Base-by-base conservation (phyloP, 2,797 vertebrate genomes). In the Urophycis tenuis region DNA sequence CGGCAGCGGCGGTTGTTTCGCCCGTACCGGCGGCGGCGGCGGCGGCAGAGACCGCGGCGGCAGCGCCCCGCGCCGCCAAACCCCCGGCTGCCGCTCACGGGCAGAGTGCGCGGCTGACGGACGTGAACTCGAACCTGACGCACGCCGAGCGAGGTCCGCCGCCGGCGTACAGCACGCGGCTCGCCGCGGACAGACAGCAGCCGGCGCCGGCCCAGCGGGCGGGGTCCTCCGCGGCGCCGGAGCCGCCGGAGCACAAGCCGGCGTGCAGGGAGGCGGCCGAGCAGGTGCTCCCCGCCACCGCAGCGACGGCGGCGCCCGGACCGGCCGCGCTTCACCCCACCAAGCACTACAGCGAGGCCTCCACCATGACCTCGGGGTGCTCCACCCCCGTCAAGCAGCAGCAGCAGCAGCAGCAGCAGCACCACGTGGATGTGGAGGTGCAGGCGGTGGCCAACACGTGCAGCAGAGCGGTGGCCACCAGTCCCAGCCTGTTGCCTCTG, bases 401-500 rank as follows among this genome's bases (percentile, higher is more conserved):
- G 78, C 93, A 91, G 30, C n/a, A n/a, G n/a, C n/a, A n/a, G n/a
- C n/a, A n/a, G n/a, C n/a, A n/a, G n/a, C n/a, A n/a, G n/a, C n/a
- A n/a, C n/a, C n/a, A n/a, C n/a, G n/a, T n/a, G n/a, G 96, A 98
- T 75, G 95, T 93, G 5, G 97, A 94, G 86, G 96, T 99, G 67
- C 98, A 99, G 86, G 96, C 96, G 0, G 96, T 98, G 76, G 94
- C 93, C 0, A 85, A 87, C 0, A 92, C 92, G 5, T 92, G 96
- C 85, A 95, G 90, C 82, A 96, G 93, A 80, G 94, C 95, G 0
- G 95, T 95, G 34, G 93, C 94, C 79, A 99, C 98, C 5, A 99
- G 98, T 81, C 98, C 97, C 1, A 94, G 95, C 82, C 95, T 99
- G 88, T 87, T 96, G 39, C 74, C 92, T 2, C 86, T 91, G 0